These are phyloP conservation scores for Lapara coniferarum DNA, from an alignment of 2,888 invertebrate genomes.

Conservation along the genomic window DNA sequence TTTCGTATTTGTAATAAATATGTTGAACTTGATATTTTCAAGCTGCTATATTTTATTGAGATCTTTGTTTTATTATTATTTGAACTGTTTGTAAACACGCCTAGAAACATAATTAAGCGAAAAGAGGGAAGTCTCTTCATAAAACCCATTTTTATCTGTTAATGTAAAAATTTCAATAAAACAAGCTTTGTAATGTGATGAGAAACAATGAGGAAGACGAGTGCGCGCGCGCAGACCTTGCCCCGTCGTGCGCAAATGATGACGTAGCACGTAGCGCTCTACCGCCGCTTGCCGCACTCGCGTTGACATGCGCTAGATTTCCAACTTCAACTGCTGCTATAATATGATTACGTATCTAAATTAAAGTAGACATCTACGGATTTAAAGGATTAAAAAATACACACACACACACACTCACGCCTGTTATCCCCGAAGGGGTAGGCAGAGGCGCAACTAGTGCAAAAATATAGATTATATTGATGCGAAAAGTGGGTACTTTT, in stretches of 20 bases:
- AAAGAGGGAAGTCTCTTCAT: not conserved
- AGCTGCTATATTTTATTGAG: not conserved
- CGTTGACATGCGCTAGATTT: not conserved
- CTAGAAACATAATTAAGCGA: too few species aligned
- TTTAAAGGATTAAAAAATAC: too few species aligned
- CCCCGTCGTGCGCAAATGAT: conserved; percentile 33
- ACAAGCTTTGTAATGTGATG: conserved; percentile 8
- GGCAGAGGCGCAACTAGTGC: too few species aligned
- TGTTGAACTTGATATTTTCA: not conserved
- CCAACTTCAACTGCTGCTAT: not conserved
- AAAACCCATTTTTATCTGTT: conserved; percentile 1
- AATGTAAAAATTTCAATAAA: not conserved
- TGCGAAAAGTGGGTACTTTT: too few species aligned
- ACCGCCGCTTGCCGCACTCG: not conserved
- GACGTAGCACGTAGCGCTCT: conserved; percentile 9
- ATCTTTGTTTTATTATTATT: not conserved
- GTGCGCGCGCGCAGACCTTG: conserved; percentile 21
- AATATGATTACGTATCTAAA: not conserved
- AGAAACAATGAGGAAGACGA: conserved; percentile 21
- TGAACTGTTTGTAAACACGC: too few species aligned
- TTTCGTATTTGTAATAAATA: not conserved
- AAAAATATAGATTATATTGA: too few species aligned
- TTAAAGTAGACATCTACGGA: not conserved
- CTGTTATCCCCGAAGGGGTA: too few species aligned
- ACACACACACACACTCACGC: too few species aligned